Evolutionary conservation across 2,797 vertebrate genomes (phyloP), one percentile per base, ranked within the genome.

Genomic region (Tokudaia tokunoshimensis): DNA sequence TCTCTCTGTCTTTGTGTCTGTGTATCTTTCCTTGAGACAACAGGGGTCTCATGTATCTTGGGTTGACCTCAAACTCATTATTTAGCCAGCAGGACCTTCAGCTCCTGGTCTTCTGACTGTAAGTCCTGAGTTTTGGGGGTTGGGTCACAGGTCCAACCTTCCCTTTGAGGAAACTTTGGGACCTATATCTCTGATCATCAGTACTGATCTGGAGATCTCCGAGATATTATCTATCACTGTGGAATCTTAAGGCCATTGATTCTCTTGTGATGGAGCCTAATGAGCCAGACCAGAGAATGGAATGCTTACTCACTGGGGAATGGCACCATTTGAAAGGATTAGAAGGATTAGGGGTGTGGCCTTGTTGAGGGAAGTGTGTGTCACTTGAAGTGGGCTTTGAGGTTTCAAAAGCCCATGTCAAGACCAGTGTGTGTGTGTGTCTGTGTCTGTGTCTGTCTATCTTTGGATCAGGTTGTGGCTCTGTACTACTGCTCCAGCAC

Each of bases 141-240:
- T 1, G 17, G 19, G 17, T 37, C 50, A 37, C 29, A 52, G 75
- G 15, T 10, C 47, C 19, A 41, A 67, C 34, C 15, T 74, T 50
- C 4, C 88, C 89, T 95, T 79, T 29, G 26, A 31, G 92, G 63
- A 59, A 87, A 89, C 61, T 41, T 94, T 67, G 41, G 29, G 41
- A 29, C n/a, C 75, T 80, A 34, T 92, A 70, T 70, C n/a, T 75
- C 17, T 70, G 50, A 47, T 59, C 67, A 76, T 52, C 44, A 8
- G 2, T 67, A 6, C 50, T 29, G 26, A 81, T 74, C 67, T 34
- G 65, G 65, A 63, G 24, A 63, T 29, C 61, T 63, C 61, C 1
- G 3, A 63, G 26, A 29, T 63, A 63, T 26, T 79, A 57, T 59
- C 72, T 79, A 57, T 59, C 72, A 61, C 50, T 91, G 55, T 50